Evolutionary conservation across 2,888 invertebrate genomes (phyloP).

Genomic region (Apamea epomidion): DNA sequence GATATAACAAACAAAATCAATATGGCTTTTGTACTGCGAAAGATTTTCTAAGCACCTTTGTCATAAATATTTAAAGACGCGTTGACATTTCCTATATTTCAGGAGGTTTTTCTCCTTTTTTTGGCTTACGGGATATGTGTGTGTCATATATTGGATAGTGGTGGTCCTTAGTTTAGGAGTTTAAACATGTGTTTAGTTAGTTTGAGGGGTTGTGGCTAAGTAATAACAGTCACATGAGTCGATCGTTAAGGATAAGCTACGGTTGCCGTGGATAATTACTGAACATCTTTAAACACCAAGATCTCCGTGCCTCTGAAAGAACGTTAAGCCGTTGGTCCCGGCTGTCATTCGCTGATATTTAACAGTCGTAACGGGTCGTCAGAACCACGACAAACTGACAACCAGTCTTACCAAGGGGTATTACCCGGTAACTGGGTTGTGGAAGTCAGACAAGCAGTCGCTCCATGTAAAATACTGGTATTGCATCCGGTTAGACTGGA

Average conservation of each 20-base stretch:
- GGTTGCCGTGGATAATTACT: neutral
- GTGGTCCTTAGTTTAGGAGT: conserved; percentile 26
- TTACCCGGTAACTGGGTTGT: too few relatives aligned
- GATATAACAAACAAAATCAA: conserved; percentile 87
- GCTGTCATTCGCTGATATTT: neutral
- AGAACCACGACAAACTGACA: too few relatives aligned
- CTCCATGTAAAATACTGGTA: too few relatives aligned
- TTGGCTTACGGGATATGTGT: conserved; percentile 34
- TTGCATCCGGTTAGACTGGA: neutral
- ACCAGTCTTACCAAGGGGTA: too few relatives aligned
- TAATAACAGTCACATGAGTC: neutral
- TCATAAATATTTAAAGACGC: conserved; percentile 86
- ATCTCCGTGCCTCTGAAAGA: neutral
- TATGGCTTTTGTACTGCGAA: conserved; percentile 83
- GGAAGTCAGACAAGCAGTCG: too few relatives aligned
- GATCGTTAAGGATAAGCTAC: neutral
- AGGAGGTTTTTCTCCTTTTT: conserved; percentile 27
- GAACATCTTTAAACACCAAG: neutral
- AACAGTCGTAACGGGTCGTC: too few relatives aligned
- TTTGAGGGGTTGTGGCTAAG: neutral
- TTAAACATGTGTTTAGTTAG: conserved; percentile 32
- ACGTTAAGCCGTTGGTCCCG: neutral
- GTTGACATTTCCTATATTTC: conserved; percentile 70
- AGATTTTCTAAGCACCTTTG: conserved; percentile 80
- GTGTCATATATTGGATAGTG: conserved; percentile 37